Percentiles rank a stretch among this genome's conserved stretches.
Conservation (phyloP, 2,113 vertebrate genomes). For the Dicaeum eximium region DNA sequence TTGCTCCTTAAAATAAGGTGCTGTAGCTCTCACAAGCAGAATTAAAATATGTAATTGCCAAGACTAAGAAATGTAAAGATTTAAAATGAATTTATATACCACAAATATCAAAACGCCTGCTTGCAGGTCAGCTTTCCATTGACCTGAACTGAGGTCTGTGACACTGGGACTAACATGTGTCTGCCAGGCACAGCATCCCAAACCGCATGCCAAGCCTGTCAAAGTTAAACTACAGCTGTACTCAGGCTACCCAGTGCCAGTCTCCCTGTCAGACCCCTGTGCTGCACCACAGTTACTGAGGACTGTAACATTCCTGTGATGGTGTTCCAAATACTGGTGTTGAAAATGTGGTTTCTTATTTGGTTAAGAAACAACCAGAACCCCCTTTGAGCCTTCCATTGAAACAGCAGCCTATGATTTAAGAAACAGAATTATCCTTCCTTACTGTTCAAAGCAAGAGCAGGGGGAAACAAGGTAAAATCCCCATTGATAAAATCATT, state of each 20-base stretch:
- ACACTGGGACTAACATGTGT: fast-evolving
- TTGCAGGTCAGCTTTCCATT: background rate
- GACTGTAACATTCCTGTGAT: background rate
- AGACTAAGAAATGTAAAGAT: background rate
- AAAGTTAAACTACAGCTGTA: background rate
- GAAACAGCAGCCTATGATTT: background rate
- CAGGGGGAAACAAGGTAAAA: fast-evolving
- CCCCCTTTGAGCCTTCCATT: background rate
- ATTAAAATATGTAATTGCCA: fast-evolving
- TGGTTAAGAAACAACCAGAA: background rate
- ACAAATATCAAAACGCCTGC: background rate
- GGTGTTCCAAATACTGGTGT: fast-evolving
- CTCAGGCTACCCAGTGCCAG: background rate
- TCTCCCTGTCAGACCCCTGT: background rate
- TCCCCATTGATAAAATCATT: background rate
- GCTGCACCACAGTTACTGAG: background rate
- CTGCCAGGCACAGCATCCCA: background rate
- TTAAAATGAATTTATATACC: background rate
- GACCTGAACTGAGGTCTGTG: background rate
- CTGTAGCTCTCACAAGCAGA: background rate
- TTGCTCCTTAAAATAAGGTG: background rate
- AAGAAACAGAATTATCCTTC: background rate
- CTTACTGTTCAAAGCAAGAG: background rate
- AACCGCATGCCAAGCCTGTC: background rate
- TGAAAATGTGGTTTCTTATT: fast-evolving